phyloP scores from a whole-genome alignment of 2,113 vertebrate species.

The Erythrocercus mccallii region DNA sequence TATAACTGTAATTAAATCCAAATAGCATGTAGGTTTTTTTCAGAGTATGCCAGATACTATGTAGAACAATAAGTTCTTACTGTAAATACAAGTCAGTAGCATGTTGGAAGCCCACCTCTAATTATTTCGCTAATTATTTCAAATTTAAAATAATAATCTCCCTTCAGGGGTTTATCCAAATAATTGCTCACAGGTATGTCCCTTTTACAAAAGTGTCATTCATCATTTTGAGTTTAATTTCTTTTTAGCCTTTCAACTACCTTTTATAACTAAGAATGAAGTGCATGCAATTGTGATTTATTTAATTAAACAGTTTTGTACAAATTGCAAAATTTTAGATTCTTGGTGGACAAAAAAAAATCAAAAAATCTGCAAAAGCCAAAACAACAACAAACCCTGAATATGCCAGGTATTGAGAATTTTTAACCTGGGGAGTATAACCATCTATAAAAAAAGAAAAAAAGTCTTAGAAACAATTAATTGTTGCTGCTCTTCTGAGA shows the following conservation, averaged over 20 bases:
- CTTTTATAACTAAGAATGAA: background rate
- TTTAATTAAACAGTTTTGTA: background rate
- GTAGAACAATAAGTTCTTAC: background rate
- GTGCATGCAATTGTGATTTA: background rate
- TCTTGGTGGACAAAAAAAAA: background rate
- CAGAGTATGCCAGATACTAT: background rate
- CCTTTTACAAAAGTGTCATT: background rate
- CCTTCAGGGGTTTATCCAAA: background rate
- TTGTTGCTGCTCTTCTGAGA: background rate
- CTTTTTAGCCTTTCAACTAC: background rate
- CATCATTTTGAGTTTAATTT: background rate
- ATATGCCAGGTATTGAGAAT: background rate
- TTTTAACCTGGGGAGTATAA: background rate
- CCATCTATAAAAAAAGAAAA: background rate
- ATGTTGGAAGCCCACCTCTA: background rate
- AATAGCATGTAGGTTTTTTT: background rate
- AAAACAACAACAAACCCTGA: background rate
- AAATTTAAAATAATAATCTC: background rate
- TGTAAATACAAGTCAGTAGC: background rate
- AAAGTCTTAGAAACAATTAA: background rate
- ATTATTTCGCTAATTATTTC: background rate
- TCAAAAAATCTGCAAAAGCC: rapidly evolving
- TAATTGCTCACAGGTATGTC: background rate
- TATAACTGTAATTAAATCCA: background rate
- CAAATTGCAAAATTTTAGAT: background rate